Conservation (phyloP, 2,113 vertebrate genomes). For the Nansenia antarctica region DNA sequence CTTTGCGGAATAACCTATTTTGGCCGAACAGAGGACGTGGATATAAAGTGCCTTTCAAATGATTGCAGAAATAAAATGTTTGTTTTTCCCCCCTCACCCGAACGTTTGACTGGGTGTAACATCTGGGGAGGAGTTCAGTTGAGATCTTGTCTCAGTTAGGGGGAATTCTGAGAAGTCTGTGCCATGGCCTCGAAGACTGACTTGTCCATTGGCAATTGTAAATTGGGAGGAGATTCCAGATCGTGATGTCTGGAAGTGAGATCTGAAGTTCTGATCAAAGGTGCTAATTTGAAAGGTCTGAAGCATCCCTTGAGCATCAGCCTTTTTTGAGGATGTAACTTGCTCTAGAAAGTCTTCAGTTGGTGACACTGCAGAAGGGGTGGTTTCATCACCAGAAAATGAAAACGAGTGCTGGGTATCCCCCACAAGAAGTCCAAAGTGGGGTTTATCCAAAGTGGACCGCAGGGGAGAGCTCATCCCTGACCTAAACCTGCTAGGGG, state of each 20-base stretch:
- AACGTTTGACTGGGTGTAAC: conserved; percentile 94
- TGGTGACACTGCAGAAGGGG: conserved; percentile 89
- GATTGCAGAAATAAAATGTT: conserved; percentile 41
- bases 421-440: conserved; percentile 93
- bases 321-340: conserved; percentile 95
- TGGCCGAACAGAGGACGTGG: conserved; percentile 77
- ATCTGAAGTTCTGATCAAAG: conserved; percentile 95
- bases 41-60: conserved; percentile 91
- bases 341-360: conserved; percentile 97
- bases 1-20: conserved; percentile 65
- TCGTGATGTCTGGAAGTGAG: conserved; percentile 89
- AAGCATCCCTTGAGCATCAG: conserved; percentile 86
- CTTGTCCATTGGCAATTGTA: conserved; percentile 94
- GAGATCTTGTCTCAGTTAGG: conserved; percentile 92
- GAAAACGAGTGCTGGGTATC: conserved; percentile 97
- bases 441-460: conserved; percentile 93
- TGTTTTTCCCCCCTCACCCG: conserved; percentile 79
- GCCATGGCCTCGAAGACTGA: conserved; percentile 90
- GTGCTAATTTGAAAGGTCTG: conserved; percentile 95
- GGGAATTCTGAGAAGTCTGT: conserved; percentile 96
- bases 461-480: conserved; percentile 93
- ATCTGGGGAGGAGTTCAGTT: conserved; percentile 94
- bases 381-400: conserved; percentile 95
- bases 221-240: conserved; percentile 91
- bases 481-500: conserved; percentile 91